Evolutionary conservation across 2,888 invertebrate species (phyloP).

Genomic region (Leistus spinibarbis): DNA sequence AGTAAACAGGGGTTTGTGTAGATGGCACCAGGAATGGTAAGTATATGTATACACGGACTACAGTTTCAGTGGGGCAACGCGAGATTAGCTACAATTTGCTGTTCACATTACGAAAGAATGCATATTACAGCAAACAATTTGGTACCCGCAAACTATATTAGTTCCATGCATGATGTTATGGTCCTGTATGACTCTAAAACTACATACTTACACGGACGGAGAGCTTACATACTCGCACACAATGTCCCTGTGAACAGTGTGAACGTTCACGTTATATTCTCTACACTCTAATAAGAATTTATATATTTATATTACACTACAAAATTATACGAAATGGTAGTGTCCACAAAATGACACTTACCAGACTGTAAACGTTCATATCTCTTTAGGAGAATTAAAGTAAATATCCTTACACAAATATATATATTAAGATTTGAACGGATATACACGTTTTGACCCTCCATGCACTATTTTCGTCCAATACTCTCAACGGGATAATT

Average conservation of each 20-base stretch:
- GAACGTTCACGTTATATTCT: constrained; percentile 5
- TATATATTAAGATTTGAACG: too few relatives aligned
- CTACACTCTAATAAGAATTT: too few relatives aligned
- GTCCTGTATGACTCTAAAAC: constrained; percentile 25
- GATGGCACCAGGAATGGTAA: neutral
- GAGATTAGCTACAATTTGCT: constrained; percentile 38
- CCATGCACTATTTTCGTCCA: too few relatives aligned
- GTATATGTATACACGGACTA: neutral
- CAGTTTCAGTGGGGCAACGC: neutral
- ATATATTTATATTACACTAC: too few relatives aligned
- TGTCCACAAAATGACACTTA: neutral
- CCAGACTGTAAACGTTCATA: neutral
- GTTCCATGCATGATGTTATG: constrained; percentile 30
- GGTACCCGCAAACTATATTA: constrained; percentile 36
- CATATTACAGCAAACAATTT: constrained; percentile 39
- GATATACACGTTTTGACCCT: too few relatives aligned
- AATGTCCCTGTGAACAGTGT: neutral
- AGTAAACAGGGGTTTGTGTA: neutral
- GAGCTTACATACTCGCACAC: neutral
- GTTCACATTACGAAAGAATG: constrained; percentile 37
- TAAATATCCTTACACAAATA: too few relatives aligned
- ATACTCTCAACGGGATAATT: too few relatives aligned
- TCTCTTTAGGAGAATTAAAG: neutral
- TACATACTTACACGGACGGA: constrained; percentile 13
- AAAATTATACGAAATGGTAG: too few relatives aligned